Base-by-base conservation (phyloP, 53 echinoderm and acorn worm genomes). In the Temnopleurus reevesii region DNA sequence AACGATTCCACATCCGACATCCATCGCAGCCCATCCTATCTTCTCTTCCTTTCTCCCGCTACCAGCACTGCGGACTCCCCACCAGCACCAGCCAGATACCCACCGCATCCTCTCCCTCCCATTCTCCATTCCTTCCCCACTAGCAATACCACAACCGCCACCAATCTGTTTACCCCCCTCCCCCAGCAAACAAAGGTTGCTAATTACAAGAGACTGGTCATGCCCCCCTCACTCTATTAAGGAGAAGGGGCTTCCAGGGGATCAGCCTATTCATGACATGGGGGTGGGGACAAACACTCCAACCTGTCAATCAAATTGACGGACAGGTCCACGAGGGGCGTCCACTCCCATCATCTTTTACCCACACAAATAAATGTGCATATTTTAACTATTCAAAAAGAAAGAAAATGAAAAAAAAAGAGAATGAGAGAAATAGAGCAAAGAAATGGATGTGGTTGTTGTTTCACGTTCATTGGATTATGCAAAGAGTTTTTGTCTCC, bases 241-340 rank as follows among this genome's bases (percentile, higher is more conserved):
- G 65, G 33, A 8, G n/a, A 61, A 33, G 46, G 65, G 71, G 71
- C 66, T 87, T 65, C 45, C 47, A 47, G 10, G 66, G 88, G 71
- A 66, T 87, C 53, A 66, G 71, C 34, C 65, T 24, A 66, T 87
- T 87, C 65, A 87, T 87, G 66, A 24, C 51, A 54, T 65, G 30
- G 49, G 88, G 71, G 88, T 51, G 88, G 64, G 66, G 47, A 35
- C 88, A 87, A 87, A 87, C 71, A 87, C 88, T 87, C 53, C 53
- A 4, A 25, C 44, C 65, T 28, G 29, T 51, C 71, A 66, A 87
- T 87, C 88, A 87, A 45, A 8, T 28, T 53, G 88, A 87, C 30
- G 31, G 88, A 87, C 88, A 87, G 61, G 55, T 21, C 38, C 1
- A 79, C 15, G 15, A 79, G n/a, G n/a, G n/a, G n/a, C n/a, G n/a